Evolutionary conservation across 2,888 invertebrate genomes (phyloP), one percentile per base, ranked within the genome.

Genomic region (Epirrhoe alternata): DNA sequence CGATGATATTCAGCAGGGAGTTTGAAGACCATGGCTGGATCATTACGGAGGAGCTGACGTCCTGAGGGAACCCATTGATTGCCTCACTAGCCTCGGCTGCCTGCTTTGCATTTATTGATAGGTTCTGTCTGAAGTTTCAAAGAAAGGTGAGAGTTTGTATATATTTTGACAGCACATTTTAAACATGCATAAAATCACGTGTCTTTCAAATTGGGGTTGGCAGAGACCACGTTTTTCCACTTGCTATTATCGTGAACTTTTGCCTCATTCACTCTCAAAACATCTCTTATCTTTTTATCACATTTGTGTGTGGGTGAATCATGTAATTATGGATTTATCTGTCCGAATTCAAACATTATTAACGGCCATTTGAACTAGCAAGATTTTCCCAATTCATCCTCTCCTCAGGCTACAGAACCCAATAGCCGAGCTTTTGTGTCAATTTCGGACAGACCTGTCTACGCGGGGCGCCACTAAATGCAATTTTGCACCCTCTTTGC

Each of bases 401-500:
- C 1, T 24, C 24, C 24, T 24, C 1, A 10, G 35, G 35, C 3
- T 42, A 42, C 38, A 12, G 38, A 42, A 42, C 7, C 50, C 24
- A 42, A 33, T 51, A 42, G 56, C 56, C 17, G 30, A 52, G 14
- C 52, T 52, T 0, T 56, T n/a, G 51, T 47, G 52, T 47, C 57
- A 57, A 51, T 45, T 52, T 54, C 52, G 14, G 16, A 47, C 50
- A 24, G 12, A 45, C 47, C 24, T 24, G 24, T 24, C 24, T 24
- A 24, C 35, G 16, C 58, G 72, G 77, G 77, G 76, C 70, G 73
- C 67, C 74, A 73, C 80, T 85, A 84, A 87, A 89, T 83, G 85
- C 86, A 87, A 88, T 90, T 88, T 87, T 84, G 85, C 86, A 84
- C 87, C 83, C 81, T 77, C 77, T 77, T 77, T 77, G 80, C 84